These are phyloP conservation scores for Alfaro cultratus DNA, from an alignment of 2,797 vertebrate species.

Conservation along the genomic window DNA sequence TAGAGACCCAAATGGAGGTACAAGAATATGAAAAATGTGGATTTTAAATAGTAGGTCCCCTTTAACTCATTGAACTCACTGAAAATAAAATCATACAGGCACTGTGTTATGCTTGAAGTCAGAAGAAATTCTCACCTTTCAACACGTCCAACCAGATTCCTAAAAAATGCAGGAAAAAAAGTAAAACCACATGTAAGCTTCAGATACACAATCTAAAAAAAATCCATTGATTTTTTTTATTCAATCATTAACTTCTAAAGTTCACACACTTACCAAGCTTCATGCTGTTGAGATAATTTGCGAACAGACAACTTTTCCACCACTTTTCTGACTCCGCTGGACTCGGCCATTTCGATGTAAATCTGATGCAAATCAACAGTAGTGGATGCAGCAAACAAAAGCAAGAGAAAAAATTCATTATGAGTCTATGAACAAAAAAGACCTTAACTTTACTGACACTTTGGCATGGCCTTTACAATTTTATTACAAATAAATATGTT, in stretches of 20 bases:
- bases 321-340: constrained; percentile 22
- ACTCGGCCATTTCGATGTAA: constrained; percentile 71
- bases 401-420: background rate
- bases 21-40: too few relatives aligned
- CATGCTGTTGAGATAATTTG: accelerated
- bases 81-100: background rate
- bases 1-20: too few relatives aligned
- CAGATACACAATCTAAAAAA: background rate
- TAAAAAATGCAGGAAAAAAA: constrained; percentile 1
- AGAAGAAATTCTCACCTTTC: constrained; percentile 45
- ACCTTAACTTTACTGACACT: background rate
- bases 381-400: background rate
- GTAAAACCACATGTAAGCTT: background rate
- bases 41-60: too few relatives aligned
- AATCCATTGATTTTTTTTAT: background rate
- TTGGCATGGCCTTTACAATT: background rate
- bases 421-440: background rate
- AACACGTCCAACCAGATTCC: constrained; percentile 25
- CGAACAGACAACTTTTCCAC: background rate
- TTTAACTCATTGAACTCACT: too few relatives aligned
- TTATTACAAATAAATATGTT: background rate
- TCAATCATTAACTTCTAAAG: background rate
- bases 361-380: constrained; percentile 49
- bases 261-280: constrained; percentile 24
- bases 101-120: background rate